These are phyloP conservation scores for Apocheima hispidaria DNA, from an alignment of 2,888 invertebrate species.

Conservation along the genomic window DNA sequence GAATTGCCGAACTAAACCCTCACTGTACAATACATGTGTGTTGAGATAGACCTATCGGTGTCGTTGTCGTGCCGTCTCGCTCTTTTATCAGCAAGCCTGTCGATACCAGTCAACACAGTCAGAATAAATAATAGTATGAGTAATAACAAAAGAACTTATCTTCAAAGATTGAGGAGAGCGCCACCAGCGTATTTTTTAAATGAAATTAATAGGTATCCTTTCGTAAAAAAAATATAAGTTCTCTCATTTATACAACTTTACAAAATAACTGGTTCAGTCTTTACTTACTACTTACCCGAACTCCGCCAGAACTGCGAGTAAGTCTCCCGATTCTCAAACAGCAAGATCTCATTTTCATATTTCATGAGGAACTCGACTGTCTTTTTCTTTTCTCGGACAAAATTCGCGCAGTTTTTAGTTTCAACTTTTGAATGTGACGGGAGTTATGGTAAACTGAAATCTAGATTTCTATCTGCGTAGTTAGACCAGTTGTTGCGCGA, in stretches of 20 bases:
- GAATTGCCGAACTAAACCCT: no score
- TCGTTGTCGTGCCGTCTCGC: no score
- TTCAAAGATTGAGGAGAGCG: no score
- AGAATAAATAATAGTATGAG: no score
- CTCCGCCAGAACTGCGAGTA: not conserved
- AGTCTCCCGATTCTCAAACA: not conserved
- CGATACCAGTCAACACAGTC: no score
- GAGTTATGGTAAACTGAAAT: constrained; percentile 33
- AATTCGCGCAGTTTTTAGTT: constrained; percentile 21
- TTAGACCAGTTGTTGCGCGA: constrained; percentile 5
- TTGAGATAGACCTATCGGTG: no score
- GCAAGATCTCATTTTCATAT: constrained; percentile 45
- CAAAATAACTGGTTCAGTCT: not conserved
- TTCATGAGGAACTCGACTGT: constrained; percentile 35
- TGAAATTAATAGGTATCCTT: no score
- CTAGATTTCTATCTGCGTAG: constrained; percentile 16
- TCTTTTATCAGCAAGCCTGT: no score
- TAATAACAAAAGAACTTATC: no score
- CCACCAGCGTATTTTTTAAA: no score
- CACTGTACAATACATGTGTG: no score
- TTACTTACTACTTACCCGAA: not conserved
- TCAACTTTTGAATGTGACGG: constrained; percentile 23
- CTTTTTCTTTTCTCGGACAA: constrained; percentile 33
- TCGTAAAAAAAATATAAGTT: not conserved
- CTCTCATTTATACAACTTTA: not conserved